Conservation (phyloP, 2,113 vertebrate genomes). For the Narcine bancroftii region DNA sequence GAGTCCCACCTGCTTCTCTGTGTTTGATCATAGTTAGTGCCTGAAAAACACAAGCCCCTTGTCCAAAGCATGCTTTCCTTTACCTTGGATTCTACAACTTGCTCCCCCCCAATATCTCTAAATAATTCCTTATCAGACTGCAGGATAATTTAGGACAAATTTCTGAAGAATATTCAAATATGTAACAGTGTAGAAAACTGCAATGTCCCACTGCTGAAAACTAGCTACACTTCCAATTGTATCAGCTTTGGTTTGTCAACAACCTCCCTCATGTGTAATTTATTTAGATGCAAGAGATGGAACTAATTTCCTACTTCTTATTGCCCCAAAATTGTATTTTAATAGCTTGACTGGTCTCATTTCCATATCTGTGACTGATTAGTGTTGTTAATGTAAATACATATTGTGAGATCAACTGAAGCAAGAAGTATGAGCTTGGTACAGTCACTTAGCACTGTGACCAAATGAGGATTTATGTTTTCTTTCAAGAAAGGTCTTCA, state of each 20-base stretch:
- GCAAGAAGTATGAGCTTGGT: neutral
- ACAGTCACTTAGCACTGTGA: neutral
- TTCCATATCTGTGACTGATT: slow-evolving; percentile 6
- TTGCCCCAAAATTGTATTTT: slow-evolving; percentile 13
- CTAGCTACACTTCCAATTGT: neutral
- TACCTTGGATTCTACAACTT: neutral
- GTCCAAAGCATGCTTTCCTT: neutral
- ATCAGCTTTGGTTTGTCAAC: neutral
- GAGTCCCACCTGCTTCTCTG: too few relatives aligned
- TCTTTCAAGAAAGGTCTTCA: neutral
- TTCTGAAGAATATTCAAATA: neutral
- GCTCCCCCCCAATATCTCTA: too few relatives aligned
- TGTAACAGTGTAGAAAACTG: neutral
- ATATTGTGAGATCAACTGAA: slow-evolving; percentile 31
- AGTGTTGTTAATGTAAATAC: slow-evolving; percentile 11
- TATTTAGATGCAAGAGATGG: slow-evolving; percentile 21
- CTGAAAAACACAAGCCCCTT: neutral
- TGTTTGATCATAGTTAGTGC: neutral
- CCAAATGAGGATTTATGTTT: slow-evolving; percentile 23
- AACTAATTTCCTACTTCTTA: slow-evolving; percentile 29
- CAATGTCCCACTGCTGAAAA: neutral
- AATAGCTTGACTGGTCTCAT: neutral
- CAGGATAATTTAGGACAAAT: neutral
- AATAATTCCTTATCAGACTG: neutral
- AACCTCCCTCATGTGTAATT: neutral